These are phyloP conservation scores for Nephrotoma guestfalica DNA, from an alignment of 2,888 invertebrate genomes.

Conservation along the genomic window DNA sequence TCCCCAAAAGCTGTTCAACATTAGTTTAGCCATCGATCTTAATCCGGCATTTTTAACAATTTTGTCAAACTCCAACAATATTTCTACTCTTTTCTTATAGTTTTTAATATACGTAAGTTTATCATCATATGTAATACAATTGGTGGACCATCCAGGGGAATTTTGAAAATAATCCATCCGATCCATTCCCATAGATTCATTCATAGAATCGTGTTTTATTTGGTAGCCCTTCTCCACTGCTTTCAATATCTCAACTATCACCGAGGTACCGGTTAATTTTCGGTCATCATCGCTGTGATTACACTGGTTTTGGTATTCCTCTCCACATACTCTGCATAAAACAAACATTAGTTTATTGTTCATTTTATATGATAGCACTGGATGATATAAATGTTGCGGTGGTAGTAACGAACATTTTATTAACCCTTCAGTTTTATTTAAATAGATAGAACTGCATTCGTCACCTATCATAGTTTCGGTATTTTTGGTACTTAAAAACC, in stretches of 20 bases:
- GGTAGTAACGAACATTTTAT: neutral
- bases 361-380: neutral
- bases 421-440: neutral
- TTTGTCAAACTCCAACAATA: neutral
- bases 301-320: neutral
- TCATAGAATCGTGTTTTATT: neutral
- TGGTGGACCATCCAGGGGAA: neutral
- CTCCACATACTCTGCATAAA: neutral
- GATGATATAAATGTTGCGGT: neutral
- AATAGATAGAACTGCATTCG: neutral
- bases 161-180: neutral
- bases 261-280: neutral
- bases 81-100: neutral
- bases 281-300: neutral
- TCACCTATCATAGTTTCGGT: neutral
- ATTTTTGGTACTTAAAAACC: neutral
- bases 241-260: neutral
- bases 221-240: neutral
- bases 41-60: neutral
- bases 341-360: too few species aligned
- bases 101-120: neutral
- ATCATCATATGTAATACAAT: neutral
- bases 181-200: neutral
- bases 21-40: neutral
- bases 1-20: constrained; percentile 8